Evolutionary conservation across 2,888 invertebrate genomes (phyloP), one percentile per base, ranked within the genome.

Genomic region (Tyria jacobaeae): DNA sequence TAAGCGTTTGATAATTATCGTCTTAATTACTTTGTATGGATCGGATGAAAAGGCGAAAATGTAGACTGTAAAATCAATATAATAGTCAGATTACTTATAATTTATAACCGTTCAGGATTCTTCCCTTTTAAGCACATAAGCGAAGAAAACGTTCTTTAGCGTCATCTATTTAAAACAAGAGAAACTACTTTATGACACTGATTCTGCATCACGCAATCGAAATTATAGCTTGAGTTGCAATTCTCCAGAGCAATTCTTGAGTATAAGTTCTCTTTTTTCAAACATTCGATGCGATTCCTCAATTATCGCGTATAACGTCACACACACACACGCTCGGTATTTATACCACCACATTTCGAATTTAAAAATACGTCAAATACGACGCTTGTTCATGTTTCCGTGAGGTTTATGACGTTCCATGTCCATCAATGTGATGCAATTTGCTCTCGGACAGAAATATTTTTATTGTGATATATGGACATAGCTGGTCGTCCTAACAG

Each of bases 1-100:
- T 69, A 64, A 78, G 76, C 66, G 60, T 66, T 56, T 41, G 51
- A 55, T 68, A 67, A 69, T 71, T 58, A 75, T 70, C 63, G 63
- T 73, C 70, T 73, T 77, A 75, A 71, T 67, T 68, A 75, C 68
- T 75, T 64, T 66, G 60, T 68, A 25, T 48, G 34, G 47, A 51
- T 44, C 21, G 17, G 14, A 31, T 12, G 15, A 2, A 21, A 27
- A 31, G 47, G 44, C 4, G 35, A 35, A 37, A 25, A 48, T 49
- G 27, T 37, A 34, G 49, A 17, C 6, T 5, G n/a, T n/a, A 15
- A 1, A 12, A 3, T 44, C 3, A 21, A 10, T 12, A 0, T 44
- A 10, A 3, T 21, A 21, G 21, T 34, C 10, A 2, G 2, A 10
- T 10, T 34, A 34, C 10, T 10, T 34, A 6, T 34, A 10, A 10